phyloP scores from a whole-genome alignment of 2,797 vertebrate genomes.

The Anabas testudineus region DNA sequence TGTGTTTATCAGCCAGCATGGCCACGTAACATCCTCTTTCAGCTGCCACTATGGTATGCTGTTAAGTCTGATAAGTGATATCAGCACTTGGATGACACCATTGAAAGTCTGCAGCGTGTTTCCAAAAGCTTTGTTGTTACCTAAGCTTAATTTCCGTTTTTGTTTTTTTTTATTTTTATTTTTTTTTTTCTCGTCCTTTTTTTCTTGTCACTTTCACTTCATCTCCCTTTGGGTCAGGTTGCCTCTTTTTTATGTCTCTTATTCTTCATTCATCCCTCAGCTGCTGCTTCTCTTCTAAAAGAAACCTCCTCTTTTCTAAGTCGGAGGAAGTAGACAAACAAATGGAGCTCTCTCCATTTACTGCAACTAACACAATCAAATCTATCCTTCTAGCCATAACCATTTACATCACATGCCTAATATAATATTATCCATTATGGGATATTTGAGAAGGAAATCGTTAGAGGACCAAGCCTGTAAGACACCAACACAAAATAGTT shows the following conservation, averaged over 20 bases:
- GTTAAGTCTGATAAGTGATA: conserved; percentile 25
- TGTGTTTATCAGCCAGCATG: conserved; percentile 12
- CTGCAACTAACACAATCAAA: conserved; percentile 53
- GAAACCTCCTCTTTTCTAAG: neutral
- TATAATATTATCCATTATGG: conserved; percentile 57
- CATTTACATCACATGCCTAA: conserved; percentile 49
- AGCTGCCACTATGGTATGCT: conserved; percentile 20
- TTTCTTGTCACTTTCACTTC: conserved; percentile 21
- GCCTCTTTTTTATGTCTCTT: neutral
- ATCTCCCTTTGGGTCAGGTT: neutral
- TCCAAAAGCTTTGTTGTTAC: conserved; percentile 10
- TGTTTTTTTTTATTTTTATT: neutral
- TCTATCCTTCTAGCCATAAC: conserved; percentile 25
- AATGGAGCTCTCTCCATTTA: conserved; percentile 19
- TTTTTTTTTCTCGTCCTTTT: neutral
- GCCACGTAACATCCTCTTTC: neutral
- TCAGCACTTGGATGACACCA: conserved; percentile 2
- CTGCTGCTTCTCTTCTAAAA: neutral
- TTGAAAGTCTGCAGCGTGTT: conserved; percentile 17
- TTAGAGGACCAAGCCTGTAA: conserved; percentile 43
- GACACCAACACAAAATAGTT: conserved; percentile 20
- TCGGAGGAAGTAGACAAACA: conserved; percentile 4
- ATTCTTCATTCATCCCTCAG: neutral
- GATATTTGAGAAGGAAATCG: conserved; percentile 75
- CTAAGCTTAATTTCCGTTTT: conserved; percentile 12